Evolutionary conservation across 2,113 vertebrate genomes (phyloP), one percentile per base, ranked within the genome.

Genomic region (Macquaria australasica): DNA sequence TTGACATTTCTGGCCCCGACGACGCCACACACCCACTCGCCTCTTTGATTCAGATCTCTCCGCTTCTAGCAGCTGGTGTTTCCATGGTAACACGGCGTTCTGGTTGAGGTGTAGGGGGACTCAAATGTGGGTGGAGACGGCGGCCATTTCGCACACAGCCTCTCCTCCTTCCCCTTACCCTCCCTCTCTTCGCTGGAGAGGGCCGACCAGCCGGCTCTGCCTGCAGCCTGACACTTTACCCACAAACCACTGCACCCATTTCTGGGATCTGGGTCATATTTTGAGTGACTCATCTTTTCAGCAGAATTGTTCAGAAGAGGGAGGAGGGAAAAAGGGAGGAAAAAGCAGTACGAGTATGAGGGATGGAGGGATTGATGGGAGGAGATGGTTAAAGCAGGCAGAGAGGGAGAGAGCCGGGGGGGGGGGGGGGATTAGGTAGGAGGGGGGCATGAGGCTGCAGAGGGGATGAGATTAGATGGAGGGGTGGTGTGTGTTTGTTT

Each of bases 271-370:
- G 88, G 91, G 87, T 94, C 92, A 93, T 64, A 87, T 88, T 89
- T 86, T 85, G 34, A 77, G 87, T 88, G 90, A 94, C 75, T 94
- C 90, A 93, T 91, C 91, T 86, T 92, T 89, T 87, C 64, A 83
- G 89, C 56, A 1, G 7, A 89, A 41, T 59, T 43, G 9, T 37
- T 83, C 50, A 59, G 34, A n/a, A 10, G 41, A 67, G 69, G n/a
- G 34, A n/a, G 59, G 60, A 34, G 18, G 50, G 16, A 25, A 34
- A 56, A 23, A n/a, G 7, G 63, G 41, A 45, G 64, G 56, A 62
- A 37, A 48, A 21, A 28, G n/a, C 15, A n/a, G 51, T 18, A 50
- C 43, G 34, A 45, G 73, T 3, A 37, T 50, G 67, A 81, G 28
- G 58, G 34, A 66, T 23, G 15, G 58, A 71, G 74, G 23, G 74